A percentile compares a stretch with the other conserved stretches of the same genome.
Evolutionary conservation across 1,140 invertebrate species (phyloP).

Genomic region (Wasmannia auropunctata): DNA sequence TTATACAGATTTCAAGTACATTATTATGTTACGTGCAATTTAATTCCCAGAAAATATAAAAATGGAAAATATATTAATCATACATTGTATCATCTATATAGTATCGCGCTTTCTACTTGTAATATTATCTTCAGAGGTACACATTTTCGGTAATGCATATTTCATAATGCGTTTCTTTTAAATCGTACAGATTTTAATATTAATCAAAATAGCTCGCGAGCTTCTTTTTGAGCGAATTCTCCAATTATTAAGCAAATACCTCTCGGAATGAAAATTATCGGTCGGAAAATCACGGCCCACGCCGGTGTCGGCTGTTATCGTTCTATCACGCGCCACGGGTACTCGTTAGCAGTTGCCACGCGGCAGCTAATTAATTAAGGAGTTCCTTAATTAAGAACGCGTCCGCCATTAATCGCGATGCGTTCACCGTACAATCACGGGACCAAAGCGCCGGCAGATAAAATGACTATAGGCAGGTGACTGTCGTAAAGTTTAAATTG

Average conservation of each 20-base stretch:
- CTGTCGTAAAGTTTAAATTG: constrained; percentile 38
- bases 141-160: neutral
- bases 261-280: constrained; percentile 43
- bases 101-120: neutral
- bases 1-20: neutral
- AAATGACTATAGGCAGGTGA: constrained; percentile 19
- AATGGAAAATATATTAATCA: neutral
- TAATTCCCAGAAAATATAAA: neutral
- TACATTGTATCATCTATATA: neutral
- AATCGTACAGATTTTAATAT: neutral
- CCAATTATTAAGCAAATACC: neutral
- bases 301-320: constrained; percentile 30
- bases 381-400: constrained; percentile 55
- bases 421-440: constrained; percentile 33
- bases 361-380: constrained; percentile 55
- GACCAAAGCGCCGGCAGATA: neutral
- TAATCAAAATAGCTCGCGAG: neutral
- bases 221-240: neutral
- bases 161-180: neutral
- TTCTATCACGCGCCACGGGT: constrained; percentile 23
- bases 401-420: constrained; percentile 48
- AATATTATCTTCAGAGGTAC: neutral
- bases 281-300: constrained; percentile 34
- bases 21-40: neutral
- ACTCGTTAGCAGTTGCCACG: constrained; percentile 46